Percentiles rank a stretch among this genome's conserved stretches.
Conservation (phyloP, 2,113 vertebrate genomes). For the Aptenodytes patagonicus region DNA sequence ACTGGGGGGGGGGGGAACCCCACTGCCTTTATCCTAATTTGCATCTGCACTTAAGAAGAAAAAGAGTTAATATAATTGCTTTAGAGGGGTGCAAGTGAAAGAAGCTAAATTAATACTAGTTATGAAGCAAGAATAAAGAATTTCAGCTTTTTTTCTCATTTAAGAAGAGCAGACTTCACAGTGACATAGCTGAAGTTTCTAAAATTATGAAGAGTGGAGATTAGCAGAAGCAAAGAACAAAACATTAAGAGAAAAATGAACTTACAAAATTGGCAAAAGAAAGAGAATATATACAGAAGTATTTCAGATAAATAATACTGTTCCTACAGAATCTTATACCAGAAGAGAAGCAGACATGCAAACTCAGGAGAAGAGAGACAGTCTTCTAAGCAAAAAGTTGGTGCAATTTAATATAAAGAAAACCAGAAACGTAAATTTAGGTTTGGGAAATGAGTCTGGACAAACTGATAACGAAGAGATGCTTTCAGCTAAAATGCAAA, state of each 20-base stretch:
- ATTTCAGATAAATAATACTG: background rate
- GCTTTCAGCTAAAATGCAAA: background rate
- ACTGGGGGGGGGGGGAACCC: background rate
- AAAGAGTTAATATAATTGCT: slow-evolving; percentile 9
- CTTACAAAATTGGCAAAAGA: background rate
- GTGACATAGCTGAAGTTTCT: background rate
- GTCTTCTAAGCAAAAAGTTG: background rate
- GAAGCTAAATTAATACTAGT: slow-evolving; percentile 36
- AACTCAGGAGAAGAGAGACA: background rate
- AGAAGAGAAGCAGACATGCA: background rate
- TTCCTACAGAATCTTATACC: background rate
- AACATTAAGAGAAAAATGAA: background rate
- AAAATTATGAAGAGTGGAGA: background rate
- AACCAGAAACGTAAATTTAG: background rate
- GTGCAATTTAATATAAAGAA: background rate
- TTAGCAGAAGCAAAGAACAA: slow-evolving; percentile 13
- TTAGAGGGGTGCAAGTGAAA: slow-evolving; percentile 1
- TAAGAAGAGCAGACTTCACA: slow-evolving; percentile 37
- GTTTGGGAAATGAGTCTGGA: background rate
- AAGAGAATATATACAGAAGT: background rate
- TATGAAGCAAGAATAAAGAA: slow-evolving; percentile 28
- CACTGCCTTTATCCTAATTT: slow-evolving; percentile 46
- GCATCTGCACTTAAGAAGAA: slow-evolving; percentile 39
- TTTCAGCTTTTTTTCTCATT: background rate
- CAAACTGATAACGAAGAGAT: background rate